Evolutionary conservation across 2,888 invertebrate genomes (phyloP).

Genomic region (Tenthredo amoena): DNA sequence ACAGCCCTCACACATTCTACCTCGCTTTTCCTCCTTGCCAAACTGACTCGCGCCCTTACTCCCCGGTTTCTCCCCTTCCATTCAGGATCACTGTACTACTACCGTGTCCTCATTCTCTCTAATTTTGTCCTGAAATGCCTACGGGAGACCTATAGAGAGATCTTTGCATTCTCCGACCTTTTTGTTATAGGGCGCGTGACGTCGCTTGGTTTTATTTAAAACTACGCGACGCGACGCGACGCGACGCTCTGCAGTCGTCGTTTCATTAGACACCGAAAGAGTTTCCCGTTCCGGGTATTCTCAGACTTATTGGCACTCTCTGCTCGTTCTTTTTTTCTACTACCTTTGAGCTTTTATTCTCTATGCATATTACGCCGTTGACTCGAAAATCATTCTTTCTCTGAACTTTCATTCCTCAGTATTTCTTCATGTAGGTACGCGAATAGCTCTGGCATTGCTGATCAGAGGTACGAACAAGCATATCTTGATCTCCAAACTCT

Average conservation of each 20-base stretch:
- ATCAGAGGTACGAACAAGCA: too few relatives aligned
- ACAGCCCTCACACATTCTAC: neutral
- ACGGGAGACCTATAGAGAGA: slow-evolving; percentile 38
- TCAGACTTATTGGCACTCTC: slow-evolving; percentile 4
- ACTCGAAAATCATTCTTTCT: neutral
- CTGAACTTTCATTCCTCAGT: neutral
- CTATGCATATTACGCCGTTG: neutral
- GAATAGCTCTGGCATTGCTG: too few relatives aligned
- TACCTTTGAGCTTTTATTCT: neutral
- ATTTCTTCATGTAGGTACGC: too few relatives aligned
- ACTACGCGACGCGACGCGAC: slow-evolving; percentile 1
- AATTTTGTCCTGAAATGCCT: slow-evolving; percentile 50
- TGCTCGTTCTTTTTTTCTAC: neutral
- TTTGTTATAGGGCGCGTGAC: slow-evolving; percentile 42
- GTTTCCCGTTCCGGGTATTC: neutral
- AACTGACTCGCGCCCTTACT: slow-evolving; percentile 55
- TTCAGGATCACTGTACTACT: slow-evolving; percentile 1
- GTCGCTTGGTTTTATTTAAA: slow-evolving; percentile 29
- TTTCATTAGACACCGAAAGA: slow-evolving; percentile 33
- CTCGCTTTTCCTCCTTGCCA: slow-evolving; percentile 48
- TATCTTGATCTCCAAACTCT: too few relatives aligned
- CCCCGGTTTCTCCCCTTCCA: slow-evolving; percentile 12
- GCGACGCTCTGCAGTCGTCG: neutral
- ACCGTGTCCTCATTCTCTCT: slow-evolving; percentile 40
- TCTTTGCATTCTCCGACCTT: slow-evolving; percentile 47